These are phyloP conservation scores for Manacus vitellinus DNA, from an alignment of 2,113 vertebrate genomes.

Conservation along the genomic window DNA sequence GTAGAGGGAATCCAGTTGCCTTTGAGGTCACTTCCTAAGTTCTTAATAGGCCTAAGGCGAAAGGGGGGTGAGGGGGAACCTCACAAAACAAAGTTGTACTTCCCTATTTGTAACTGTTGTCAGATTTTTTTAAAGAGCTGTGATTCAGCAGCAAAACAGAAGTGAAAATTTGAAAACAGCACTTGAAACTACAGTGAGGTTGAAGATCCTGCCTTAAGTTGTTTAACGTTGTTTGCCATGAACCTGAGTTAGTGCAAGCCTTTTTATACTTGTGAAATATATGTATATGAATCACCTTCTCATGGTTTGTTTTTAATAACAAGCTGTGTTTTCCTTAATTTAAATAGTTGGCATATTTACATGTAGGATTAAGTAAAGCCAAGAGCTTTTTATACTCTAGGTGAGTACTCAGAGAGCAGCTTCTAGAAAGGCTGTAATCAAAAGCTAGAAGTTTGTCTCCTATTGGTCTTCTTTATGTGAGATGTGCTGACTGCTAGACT, in stretches of 20 bases:
- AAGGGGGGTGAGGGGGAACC: fast-evolving
- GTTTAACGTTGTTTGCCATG: neutral
- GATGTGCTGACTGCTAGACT: neutral
- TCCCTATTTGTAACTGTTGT: neutral
- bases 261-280: neutral
- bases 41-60: neutral
- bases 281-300: neutral
- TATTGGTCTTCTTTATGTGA: neutral
- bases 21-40: neutral
- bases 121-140: neutral
- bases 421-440: neutral
- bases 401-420: neutral
- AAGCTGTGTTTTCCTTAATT: neutral
- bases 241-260: neutral
- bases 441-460: neutral
- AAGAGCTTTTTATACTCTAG: neutral
- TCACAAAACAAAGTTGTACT: neutral
- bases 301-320: neutral
- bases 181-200: neutral
- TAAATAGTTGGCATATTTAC: neutral
- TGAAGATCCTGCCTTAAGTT: neutral
- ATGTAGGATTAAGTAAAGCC: neutral
- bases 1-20: neutral
- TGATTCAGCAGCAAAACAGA: neutral
- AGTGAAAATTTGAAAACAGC: neutral